A percentile compares a stretch with the other conserved stretches of the same genome.
phyloP scores from a whole-genome alignment of 2,113 vertebrate species.

The Dromas ardeola region DNA sequence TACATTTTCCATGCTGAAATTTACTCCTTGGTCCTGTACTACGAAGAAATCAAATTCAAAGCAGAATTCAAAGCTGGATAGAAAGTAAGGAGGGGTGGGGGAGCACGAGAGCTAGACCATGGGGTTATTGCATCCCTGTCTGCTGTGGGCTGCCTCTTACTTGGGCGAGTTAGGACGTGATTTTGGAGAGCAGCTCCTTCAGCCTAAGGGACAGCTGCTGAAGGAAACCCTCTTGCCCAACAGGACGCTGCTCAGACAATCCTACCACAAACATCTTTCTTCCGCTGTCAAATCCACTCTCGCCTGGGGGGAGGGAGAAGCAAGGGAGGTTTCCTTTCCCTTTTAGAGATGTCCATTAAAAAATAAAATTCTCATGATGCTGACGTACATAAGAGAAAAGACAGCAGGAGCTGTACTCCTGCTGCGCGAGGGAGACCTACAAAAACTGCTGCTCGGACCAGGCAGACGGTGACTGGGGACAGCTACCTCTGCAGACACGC shows the following conservation, averaged over 20 bases:
- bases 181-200: not conserved
- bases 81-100: accelerated
- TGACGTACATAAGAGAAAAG: not conserved
- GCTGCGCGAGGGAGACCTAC: not conserved
- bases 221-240: constrained; percentile 1
- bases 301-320: not conserved
- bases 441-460: not conserved
- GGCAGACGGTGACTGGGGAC: not conserved
- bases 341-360: not conserved
- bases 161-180: not conserved
- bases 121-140: not conserved
- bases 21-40: not conserved
- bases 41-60: not conserved
- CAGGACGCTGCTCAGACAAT: constrained; percentile 21
- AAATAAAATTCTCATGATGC: not conserved
- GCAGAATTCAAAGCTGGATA: not conserved
- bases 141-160: not conserved
- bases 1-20: not conserved
- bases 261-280: not conserved
- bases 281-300: not conserved
- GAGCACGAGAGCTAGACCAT: not conserved
- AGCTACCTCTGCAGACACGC: not conserved
- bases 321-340: not conserved
- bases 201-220: not conserved
- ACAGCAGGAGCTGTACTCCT: not conserved